Percentiles rank a stretch among this genome's conserved stretches.
phyloP scores from a whole-genome alignment of 1,140 invertebrate genomes.

The Phocides pigmalion region DNA sequence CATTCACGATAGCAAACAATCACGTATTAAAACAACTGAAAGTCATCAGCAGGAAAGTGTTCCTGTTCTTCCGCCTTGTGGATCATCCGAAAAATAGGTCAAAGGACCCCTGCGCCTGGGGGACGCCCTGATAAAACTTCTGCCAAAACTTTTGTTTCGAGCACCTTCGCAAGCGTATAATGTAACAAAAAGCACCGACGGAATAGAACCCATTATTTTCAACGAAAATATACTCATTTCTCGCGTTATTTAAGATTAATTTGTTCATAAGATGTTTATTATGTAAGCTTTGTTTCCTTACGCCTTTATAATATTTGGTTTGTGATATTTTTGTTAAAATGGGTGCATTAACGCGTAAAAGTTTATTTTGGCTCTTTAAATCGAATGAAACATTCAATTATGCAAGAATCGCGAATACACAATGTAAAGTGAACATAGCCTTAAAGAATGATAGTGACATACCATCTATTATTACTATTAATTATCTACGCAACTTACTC shows the following conservation, averaged over 20 bases:
- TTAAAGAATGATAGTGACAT: too few species aligned
- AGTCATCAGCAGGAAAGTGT: conserved; percentile 27
- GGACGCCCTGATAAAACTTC: conserved; percentile 72
- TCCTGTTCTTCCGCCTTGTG: conserved; percentile 38
- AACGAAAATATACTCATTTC: conserved; percentile 28
- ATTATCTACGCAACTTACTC: too few species aligned
- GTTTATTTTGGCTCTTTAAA: too few species aligned
- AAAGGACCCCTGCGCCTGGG: conserved; percentile 58
- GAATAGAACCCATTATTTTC: conserved; percentile 38
- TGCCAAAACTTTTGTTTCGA: conserved; percentile 75
- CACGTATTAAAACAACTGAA: conserved; percentile 18
- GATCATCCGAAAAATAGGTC: conserved; percentile 73
- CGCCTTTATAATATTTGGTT: not conserved
- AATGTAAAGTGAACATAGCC: too few species aligned
- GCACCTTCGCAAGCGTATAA: conserved; percentile 59
- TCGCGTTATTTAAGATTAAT: conserved; percentile 28
- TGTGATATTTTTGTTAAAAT: too few species aligned
- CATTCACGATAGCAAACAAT: conserved; percentile 17
- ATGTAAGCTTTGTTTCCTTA: not conserved
- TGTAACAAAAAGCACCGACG: conserved; percentile 49
- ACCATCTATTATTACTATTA: too few species aligned
- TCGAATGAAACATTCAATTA: too few species aligned
- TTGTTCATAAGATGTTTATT: conserved; percentile 25
- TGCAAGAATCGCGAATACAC: too few species aligned
- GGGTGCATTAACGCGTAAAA: too few species aligned